Conservation (phyloP, 1,140 invertebrate species). For the Zaprionus lachaisei region DNA sequence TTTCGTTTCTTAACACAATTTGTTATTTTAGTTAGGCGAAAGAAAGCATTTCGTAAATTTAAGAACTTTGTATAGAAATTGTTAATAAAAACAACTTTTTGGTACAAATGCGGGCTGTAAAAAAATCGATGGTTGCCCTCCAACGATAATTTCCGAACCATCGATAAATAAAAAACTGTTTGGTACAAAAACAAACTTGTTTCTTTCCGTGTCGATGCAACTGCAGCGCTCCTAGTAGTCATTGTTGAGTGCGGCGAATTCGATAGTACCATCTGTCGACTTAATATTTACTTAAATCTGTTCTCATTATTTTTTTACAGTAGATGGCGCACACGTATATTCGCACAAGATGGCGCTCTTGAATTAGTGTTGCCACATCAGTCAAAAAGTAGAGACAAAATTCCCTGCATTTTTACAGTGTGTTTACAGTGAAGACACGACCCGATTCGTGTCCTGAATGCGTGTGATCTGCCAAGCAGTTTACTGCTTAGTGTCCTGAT, state of each 20-base stretch:
- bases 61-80: constrained; percentile 80
- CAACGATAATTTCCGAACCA: too few relatives aligned
- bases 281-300: not conserved
- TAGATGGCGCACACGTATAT: not conserved
- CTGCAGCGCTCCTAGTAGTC: not conserved
- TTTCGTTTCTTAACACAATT: constrained; percentile 71
- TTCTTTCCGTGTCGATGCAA: not conserved
- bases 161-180: too few relatives aligned
- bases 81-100: constrained; percentile 75
- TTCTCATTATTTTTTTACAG: constrained; percentile 17
- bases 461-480: too few relatives aligned
- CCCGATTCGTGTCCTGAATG: too few relatives aligned
- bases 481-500: too few relatives aligned
- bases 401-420: not conserved
- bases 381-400: not conserved
- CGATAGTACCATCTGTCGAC: too few relatives aligned
- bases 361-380: not conserved
- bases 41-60: constrained; percentile 69
- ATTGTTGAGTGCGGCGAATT: not conserved
- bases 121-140: too few relatives aligned
- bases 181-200: not conserved
- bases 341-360: constrained; percentile 8
- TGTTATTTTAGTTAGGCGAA: constrained; percentile 78
- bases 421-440: not conserved
- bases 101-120: constrained; percentile 35